These are phyloP conservation scores for Plodia interpunctella DNA, from an alignment of 1,140 invertebrate genomes.

Conservation along the genomic window DNA sequence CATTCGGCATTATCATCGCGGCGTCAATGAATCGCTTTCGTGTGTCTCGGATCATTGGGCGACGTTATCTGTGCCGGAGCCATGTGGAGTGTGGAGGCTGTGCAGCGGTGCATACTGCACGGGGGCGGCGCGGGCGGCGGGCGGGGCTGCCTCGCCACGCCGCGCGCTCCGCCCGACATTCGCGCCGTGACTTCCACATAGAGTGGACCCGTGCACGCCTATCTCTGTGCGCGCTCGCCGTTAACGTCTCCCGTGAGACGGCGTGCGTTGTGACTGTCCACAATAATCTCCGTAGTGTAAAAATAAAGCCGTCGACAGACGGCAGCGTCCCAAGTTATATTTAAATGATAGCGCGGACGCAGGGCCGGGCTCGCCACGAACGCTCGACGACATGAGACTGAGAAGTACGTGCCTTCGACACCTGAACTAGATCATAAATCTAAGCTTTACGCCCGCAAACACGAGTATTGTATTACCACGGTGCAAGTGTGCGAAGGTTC, in stretches of 20 bases:
- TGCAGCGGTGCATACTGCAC: slow-evolving; percentile 65
- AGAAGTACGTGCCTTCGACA: slow-evolving; percentile 63
- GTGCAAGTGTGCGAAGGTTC: slow-evolving; percentile 9
- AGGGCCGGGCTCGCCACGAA: slow-evolving; percentile 46
- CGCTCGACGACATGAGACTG: slow-evolving; percentile 65
- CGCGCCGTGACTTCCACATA: slow-evolving; percentile 39
- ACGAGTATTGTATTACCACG: slow-evolving; percentile 24
- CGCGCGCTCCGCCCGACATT: slow-evolving; percentile 44
- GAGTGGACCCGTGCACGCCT: slow-evolving; percentile 23
- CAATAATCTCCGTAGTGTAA: slow-evolving; percentile 59
- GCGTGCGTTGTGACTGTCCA: slow-evolving; percentile 50
- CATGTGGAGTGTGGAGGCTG: slow-evolving; percentile 39
- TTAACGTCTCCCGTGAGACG: slow-evolving; percentile 39
- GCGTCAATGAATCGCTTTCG: slow-evolving; percentile 59
- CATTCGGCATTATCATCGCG: slow-evolving; percentile 47
- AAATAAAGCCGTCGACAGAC: slow-evolving; percentile 73
- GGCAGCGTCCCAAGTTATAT: slow-evolving; percentile 67
- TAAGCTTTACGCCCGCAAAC: slow-evolving; percentile 22
- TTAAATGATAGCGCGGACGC: slow-evolving; percentile 70
- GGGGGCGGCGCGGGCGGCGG: slow-evolving; percentile 23
- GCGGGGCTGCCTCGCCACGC: slow-evolving; percentile 24
- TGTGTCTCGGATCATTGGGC: slow-evolving; percentile 35
- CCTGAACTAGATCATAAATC: slow-evolving; percentile 45
- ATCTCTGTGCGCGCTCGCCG: slow-evolving; percentile 23
- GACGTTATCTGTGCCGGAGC: slow-evolving; percentile 46